These are phyloP conservation scores for Labroides dimidiatus DNA, from an alignment of 2,797 vertebrate species.

Conservation along the genomic window DNA sequence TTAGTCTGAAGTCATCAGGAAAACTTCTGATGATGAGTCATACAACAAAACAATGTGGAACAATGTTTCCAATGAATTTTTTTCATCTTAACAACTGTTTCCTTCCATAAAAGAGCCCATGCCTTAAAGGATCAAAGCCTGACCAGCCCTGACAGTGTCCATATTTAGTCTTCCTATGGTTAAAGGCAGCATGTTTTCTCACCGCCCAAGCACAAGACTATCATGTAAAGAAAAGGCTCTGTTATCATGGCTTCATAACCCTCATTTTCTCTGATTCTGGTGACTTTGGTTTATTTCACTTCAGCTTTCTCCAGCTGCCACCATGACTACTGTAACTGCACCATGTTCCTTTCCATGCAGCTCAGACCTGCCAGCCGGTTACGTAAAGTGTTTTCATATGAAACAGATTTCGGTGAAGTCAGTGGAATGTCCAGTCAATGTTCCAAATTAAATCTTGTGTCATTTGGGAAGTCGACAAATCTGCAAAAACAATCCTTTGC, in stretches of 20 bases:
- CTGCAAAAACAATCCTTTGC: constrained; percentile 67
- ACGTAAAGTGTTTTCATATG: constrained; percentile 83
- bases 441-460: constrained; percentile 78
- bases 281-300: constrained; percentile 14
- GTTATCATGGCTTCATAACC: neutral
- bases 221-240: constrained; percentile 5
- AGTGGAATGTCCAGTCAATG: constrained; percentile 78
- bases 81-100: neutral
- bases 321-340: constrained; percentile 57
- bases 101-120: neutral
- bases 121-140: constrained; percentile 23
- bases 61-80: constrained; percentile 6
- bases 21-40: constrained; percentile 29
- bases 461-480: constrained; percentile 70
- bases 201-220: constrained; percentile 33
- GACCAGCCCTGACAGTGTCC: constrained; percentile 32
- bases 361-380: constrained; percentile 67
- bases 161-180: constrained; percentile 58
- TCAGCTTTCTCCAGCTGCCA: constrained; percentile 31
- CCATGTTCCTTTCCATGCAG: constrained; percentile 60
- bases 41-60: neutral
- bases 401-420: constrained; percentile 83
- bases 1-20: constrained; percentile 5
- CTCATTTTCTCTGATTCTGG: constrained; percentile 2
- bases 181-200: constrained; percentile 33